Evolutionary conservation across 2,888 invertebrate species (phyloP).

Genomic region (Arrhopalites spinosus): DNA sequence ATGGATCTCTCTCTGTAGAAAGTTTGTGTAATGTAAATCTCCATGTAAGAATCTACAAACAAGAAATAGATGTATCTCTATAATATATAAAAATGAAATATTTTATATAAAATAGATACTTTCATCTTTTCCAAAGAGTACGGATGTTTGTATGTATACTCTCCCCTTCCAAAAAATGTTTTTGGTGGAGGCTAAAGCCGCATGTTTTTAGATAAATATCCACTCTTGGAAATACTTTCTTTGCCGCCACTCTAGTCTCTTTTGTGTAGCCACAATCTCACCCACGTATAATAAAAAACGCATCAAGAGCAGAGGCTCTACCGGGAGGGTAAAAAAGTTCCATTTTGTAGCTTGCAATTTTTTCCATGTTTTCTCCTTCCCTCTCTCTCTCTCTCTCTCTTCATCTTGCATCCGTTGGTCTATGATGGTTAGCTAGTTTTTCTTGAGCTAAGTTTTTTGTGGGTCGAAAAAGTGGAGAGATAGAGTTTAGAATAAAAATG

Average conservation of each 20-base stretch:
- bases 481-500: constrained; percentile 8
- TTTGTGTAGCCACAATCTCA: no score
- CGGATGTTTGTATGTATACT: no score
- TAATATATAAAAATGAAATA: no score
- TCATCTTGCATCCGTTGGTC: not conserved
- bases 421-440: not conserved
- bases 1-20: no score
- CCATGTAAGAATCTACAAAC: no score
- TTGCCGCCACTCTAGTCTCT: not conserved
- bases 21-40: no score
- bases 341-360: constrained; percentile 29
- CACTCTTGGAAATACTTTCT: not conserved
- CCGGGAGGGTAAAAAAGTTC: constrained; percentile 22
- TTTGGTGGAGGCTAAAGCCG: no score
- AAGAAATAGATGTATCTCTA: no score
- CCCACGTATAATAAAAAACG: constrained; percentile 27
- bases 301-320: constrained; percentile 24
- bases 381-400: constrained; percentile 2
- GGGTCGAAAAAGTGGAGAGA: constrained; percentile 17
- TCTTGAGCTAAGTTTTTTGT: not conserved
- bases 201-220: constrained; percentile 25
- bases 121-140: no score
- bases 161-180: no score
- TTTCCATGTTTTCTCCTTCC: constrained; percentile 11
- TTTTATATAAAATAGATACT: no score